These are phyloP conservation scores for Leptonema lineaticorne DNA, from an alignment of 1,140 invertebrate genomes.

Conservation along the genomic window DNA sequence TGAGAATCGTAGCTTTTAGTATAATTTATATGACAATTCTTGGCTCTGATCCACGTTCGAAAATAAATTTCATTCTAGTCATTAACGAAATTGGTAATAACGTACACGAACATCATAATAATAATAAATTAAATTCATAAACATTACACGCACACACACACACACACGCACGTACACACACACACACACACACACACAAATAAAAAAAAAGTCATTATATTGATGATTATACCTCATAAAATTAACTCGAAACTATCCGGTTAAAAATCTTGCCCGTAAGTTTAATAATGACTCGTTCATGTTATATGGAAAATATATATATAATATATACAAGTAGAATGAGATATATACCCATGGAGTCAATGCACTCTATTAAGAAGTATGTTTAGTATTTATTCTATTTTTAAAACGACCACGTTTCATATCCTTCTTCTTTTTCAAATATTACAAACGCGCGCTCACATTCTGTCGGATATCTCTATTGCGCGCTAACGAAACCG, in stretches of 20 bases:
- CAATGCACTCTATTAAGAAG: constrained; percentile 18
- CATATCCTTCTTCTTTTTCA: constrained; percentile 18
- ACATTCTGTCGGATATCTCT: no score
- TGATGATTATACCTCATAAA: constrained; percentile 6
- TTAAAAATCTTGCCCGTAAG: not conserved
- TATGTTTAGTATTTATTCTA: constrained; percentile 17
- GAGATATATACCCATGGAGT: constrained; percentile 15
- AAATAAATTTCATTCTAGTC: not conserved
- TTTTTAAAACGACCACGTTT: constrained; percentile 24
- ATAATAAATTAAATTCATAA: not conserved
- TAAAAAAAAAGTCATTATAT: not conserved
- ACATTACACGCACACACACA: no score
- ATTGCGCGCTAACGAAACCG: no score
- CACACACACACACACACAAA: not conserved
- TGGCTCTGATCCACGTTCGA: not conserved
- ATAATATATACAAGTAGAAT: constrained; percentile 3
- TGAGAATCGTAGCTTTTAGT: no score
- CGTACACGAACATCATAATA: not conserved
- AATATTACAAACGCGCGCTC: no score
- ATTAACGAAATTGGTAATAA: constrained; percentile 11
- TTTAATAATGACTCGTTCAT: not conserved
- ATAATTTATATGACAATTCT: no score
- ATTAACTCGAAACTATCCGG: constrained; percentile 2
- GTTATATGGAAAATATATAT: not conserved
- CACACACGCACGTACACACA: not conserved